Percentiles rank a stretch among this genome's conserved stretches.
Conservation (phyloP, 1,140 invertebrate species). For the Ladona fulva region DNA sequence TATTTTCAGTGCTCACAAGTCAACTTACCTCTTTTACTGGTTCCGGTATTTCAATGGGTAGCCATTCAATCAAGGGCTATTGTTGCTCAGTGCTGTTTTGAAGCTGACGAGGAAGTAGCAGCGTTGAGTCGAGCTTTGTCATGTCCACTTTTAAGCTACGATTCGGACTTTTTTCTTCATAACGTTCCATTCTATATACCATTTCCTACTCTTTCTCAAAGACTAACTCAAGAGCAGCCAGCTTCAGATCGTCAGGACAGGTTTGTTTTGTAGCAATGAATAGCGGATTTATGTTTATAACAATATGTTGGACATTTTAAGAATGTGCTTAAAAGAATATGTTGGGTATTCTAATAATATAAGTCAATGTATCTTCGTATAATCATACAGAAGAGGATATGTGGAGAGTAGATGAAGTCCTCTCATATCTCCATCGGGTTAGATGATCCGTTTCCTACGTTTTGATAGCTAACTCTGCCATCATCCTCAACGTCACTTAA, state of each 20-base stretch:
- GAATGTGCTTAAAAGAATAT: too few relatives aligned
- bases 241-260: not conserved
- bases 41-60: constrained; percentile 60
- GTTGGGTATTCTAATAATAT: too few relatives aligned
- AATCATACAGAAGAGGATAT: too few relatives aligned
- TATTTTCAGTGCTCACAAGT: constrained; percentile 20
- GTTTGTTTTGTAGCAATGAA: not conserved
- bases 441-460: too few relatives aligned
- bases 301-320: too few relatives aligned
- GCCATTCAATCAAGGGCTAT: constrained; percentile 45
- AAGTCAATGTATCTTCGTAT: too few relatives aligned
- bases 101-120: constrained; percentile 79
- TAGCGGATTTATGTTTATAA: too few relatives aligned
- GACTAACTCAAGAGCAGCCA: not conserved
- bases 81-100: constrained; percentile 64
- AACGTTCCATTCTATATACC: constrained; percentile 67
- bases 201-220: constrained; percentile 47
- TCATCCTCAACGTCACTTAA: too few relatives aligned
- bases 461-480: too few relatives aligned
- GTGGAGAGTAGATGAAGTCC: too few relatives aligned
- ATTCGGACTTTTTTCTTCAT: constrained; percentile 87
- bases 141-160: constrained; percentile 78
- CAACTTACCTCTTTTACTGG: constrained; percentile 60
- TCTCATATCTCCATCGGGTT: too few relatives aligned
- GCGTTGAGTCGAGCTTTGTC: constrained; percentile 58